Evolutionary conservation across 2,888 invertebrate species (phyloP), one percentile per base, ranked within the genome.

Genomic region (Drosophila mettleri): DNA sequence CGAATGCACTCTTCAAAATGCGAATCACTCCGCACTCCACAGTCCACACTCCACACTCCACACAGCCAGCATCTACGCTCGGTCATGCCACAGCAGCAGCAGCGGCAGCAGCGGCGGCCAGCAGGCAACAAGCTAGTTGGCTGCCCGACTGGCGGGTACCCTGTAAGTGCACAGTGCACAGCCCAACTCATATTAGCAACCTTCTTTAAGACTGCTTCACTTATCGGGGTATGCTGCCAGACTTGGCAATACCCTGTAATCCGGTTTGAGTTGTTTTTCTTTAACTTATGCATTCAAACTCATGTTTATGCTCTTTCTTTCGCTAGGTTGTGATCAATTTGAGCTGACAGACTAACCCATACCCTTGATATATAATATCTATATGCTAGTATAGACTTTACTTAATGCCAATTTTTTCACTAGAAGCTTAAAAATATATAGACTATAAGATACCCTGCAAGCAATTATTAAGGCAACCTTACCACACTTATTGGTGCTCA

Each of bases 1-100:
- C 45, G 79, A 84, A 82, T 80, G 86, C 87, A 89, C 80, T 87
- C 70, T 75, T 85, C 63, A 64, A 69, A 74, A 64, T 49, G 45
- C 64, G 67, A 67, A 64, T 66, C 68, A 64, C 61, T 53, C 24
- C 24, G 5, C 24, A 24, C n/a, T 43, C 43, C 27, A 45, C 16
- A 24, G n/a, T n/a, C n/a, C n/a, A n/a, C n/a, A n/a, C n/a, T n/a
- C n/a, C n/a, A n/a, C n/a, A n/a, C n/a, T 43, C 43, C 27, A 45
- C 16, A 24, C 55, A 38, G 63, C 69, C 52, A 66, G 52, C 78
- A 58, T 54, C 68, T 34, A 46, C 48, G 55, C 22, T 46, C 48
- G 43, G 48, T 12, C 46, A 39, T 39, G n/a, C 53, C 39, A 36
- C 22, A 54, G 12, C 46, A 53, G 36, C 41, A 55, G 27, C 54